A percentile compares a stretch with the other conserved stretches of the same genome.
Conservation (phyloP, 2,113 vertebrate species). For the Lampris megalopsis region DNA sequence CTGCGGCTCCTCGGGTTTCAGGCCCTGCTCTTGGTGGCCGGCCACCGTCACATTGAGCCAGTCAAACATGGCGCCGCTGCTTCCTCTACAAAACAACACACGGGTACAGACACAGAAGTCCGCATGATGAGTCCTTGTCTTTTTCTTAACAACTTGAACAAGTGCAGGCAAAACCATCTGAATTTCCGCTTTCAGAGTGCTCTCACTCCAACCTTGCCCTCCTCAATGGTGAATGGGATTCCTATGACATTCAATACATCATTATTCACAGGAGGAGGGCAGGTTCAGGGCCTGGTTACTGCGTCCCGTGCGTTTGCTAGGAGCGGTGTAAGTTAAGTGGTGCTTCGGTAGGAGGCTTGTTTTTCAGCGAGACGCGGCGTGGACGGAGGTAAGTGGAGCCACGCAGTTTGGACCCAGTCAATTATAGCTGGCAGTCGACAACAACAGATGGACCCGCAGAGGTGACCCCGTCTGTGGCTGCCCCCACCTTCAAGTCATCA, state of each 20-base stretch:
- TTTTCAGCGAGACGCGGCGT: slow-evolving; percentile 15
- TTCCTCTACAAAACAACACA: slow-evolving; percentile 21
- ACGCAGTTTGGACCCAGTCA: slow-evolving; percentile 41
- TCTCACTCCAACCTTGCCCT: neutral
- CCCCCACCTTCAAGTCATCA: slow-evolving; percentile 28
- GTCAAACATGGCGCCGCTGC: slow-evolving; percentile 64
- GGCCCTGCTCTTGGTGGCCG: slow-evolving; percentile 35
- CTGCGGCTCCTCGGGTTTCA: slow-evolving; percentile 57
- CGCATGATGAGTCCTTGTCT: too few species aligned
- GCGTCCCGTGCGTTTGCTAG: neutral
- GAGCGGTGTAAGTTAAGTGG: neutral
- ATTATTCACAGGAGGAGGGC: neutral
- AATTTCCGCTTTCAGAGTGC: neutral
- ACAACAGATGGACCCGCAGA: slow-evolving; percentile 63
- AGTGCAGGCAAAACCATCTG: neutral
- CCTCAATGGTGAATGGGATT: slow-evolving; percentile 2
- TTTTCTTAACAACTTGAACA: too few species aligned
- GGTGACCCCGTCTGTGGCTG: slow-evolving; percentile 22
- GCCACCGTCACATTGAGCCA: slow-evolving; percentile 78
- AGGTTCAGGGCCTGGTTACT: too few species aligned
- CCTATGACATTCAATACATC: neutral
- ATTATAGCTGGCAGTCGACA: slow-evolving; percentile 58
- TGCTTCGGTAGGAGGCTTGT: slow-evolving; percentile 6
- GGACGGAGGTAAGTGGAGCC: slow-evolving; percentile 28
- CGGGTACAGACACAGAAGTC: neutral